Percentiles rank a stretch among this genome's conserved stretches.
Conservation (phyloP, 30 jellyfish, hydroid and myxozoan genomes). For the Hydra vulgaris region DNA sequence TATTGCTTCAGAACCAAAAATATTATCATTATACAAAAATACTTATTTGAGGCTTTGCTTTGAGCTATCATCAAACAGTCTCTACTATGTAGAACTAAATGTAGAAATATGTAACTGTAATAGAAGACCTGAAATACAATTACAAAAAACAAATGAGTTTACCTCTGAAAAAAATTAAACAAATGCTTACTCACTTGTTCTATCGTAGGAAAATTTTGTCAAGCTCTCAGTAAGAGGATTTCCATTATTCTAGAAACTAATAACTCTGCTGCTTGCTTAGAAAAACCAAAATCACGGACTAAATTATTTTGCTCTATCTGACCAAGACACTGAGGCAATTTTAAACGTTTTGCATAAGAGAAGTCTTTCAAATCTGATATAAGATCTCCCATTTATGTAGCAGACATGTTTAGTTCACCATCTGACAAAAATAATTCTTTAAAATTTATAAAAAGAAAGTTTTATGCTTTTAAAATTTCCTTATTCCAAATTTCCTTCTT, state of each 20-base stretch:
- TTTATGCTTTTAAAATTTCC: no score
- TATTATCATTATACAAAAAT: not conserved
- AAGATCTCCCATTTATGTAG: no score
- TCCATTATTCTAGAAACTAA: not conserved
- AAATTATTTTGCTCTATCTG: not conserved
- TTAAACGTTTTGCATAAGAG: not conserved
- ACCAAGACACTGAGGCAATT: not conserved
- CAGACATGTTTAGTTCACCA: no score
- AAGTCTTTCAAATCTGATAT: no score
- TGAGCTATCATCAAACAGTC: not conserved
- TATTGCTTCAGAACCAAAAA: not conserved
- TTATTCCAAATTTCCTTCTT: no score
- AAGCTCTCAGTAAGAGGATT: not conserved
- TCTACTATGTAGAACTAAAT: not conserved
- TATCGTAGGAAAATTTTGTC: not conserved
- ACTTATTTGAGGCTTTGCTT: not conserved
- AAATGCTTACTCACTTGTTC: not conserved
- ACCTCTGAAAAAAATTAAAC: not conserved
- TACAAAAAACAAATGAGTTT: not conserved
- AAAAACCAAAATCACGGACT: not conserved
- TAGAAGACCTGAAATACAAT: not conserved
- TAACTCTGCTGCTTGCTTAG: not conserved
- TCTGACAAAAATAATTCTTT: no score
- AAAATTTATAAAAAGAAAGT: no score
- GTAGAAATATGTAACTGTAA: not conserved